Base-by-base conservation (phyloP, 92 coral and sea anemone genomes). In the Palythoa heliodiscus region DNA sequence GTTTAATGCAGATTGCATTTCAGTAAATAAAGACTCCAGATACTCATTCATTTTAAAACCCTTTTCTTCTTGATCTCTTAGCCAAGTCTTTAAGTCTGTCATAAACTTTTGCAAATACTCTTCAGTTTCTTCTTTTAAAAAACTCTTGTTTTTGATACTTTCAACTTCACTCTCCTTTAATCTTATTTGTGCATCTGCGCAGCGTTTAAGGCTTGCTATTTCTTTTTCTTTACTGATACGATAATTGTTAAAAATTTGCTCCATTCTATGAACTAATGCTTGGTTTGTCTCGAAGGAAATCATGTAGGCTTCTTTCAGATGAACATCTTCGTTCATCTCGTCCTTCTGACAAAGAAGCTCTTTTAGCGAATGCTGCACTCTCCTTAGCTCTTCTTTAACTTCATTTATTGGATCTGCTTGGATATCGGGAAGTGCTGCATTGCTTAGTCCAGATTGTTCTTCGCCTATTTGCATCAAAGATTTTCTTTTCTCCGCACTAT, bases 141-240 rank as follows among this genome's bases (percentile, higher is more conserved):
- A 43, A n/a, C 13, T 17, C 8, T 79, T 47, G 72, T 64, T 63
- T 48, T 68, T 67, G 19, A 80, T 43, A 48, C 72, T 5, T 66
- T 80, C 84, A 66, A n/a, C n/a, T 48, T 80, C 61, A 25, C 47
- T 43, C 14, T 24, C 74, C 25, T 43, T 80, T 25, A 80, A 63
- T 67, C 60, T 80, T 68, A 80, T 63, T 48, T 80, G 61, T 43
- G 70, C 74, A 70, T 80, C 66, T 64, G 74, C 74, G 74, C 73
- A 80, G 12, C 58, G 66, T 47, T 64, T 67, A 16, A 80, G 43
- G 43, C 57, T 48, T 50, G 43, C 61, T 29, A 80, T 24, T 24
- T 80, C 84, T 22, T 64, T 80, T 47, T 67, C 84, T 53, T 80
- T 80, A 48, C 48, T 66, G 38, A 39, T 47, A 29, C 72, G 74